These are phyloP conservation scores for Drosophila novamexicana DNA, from an alignment of 1,140 invertebrate genomes.

Conservation along the genomic window DNA sequence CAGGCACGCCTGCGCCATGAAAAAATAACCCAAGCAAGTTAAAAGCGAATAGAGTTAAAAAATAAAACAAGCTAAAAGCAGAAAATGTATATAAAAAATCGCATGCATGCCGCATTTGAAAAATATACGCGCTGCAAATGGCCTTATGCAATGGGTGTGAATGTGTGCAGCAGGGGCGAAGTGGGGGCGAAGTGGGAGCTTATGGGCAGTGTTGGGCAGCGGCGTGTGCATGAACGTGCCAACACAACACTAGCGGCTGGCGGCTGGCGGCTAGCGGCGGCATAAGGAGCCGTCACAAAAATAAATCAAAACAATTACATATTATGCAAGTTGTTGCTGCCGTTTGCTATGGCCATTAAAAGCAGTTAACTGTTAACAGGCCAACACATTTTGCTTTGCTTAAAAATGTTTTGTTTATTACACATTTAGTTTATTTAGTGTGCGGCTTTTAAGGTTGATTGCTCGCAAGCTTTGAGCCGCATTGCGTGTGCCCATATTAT, in stretches of 20 bases:
- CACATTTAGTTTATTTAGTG: conserved; percentile 50
- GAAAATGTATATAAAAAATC: conserved; percentile 51
- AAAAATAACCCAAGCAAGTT: conserved; percentile 45
- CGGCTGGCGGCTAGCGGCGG: neutral
- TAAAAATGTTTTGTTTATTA: conserved; percentile 52
- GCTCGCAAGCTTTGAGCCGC: conserved; percentile 15
- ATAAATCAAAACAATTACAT: conserved; percentile 63
- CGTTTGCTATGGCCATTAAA: conserved; percentile 33
- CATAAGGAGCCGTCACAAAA: conserved; percentile 29
- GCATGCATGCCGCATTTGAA: conserved; percentile 78
- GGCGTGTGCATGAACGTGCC: conserved; percentile 28
- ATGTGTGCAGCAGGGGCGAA: neutral
- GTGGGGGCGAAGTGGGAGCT: neutral
- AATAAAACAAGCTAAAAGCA: neutral
- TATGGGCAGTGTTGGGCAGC: conserved; percentile 10
- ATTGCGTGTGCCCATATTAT: conserved; percentile 62
- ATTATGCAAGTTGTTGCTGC: conserved; percentile 72
- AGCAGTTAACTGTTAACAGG: conserved; percentile 59
- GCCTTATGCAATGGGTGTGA: conserved; percentile 61
- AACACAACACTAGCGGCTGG: conserved; percentile 31
- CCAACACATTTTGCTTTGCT: conserved; percentile 61
- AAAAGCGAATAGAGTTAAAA: conserved; percentile 48
- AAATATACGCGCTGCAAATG: conserved; percentile 41
- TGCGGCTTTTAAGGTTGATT: conserved; percentile 29
- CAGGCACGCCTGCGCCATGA: conserved; percentile 41